Percentiles rank a stretch among this genome's conserved stretches.
phyloP scores from a whole-genome alignment of 2,113 vertebrate species.

The Engystomops pustulosus region DNA sequence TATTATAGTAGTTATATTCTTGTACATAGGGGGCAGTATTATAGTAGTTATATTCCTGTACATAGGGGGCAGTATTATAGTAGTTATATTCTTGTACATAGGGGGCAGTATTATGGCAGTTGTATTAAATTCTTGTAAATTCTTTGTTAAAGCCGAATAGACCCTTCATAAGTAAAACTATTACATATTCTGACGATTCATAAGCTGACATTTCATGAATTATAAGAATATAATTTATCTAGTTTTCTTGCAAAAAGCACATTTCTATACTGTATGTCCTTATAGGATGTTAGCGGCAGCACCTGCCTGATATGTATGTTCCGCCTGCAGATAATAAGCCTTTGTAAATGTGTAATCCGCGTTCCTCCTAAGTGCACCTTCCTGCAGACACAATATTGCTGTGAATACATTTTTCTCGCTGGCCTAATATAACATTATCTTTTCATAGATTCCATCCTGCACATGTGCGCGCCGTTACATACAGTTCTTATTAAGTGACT shows the following conservation, averaged over 20 bases:
- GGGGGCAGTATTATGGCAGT: too few species aligned
- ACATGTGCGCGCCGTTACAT: slow-evolving; percentile 22
- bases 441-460: slow-evolving; percentile 41
- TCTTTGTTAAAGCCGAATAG: too few species aligned
- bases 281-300: background rate
- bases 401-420: background rate
- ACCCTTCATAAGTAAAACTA: too few species aligned
- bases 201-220: too few species aligned
- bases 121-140: too few species aligned
- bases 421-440: slow-evolving; percentile 33
- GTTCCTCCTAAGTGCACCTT: background rate
- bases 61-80: too few species aligned
- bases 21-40: too few species aligned
- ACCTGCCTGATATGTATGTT: background rate
- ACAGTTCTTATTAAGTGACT: slow-evolving; percentile 46
- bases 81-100: too few species aligned
- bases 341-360: background rate
- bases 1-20: too few species aligned
- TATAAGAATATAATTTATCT: background rate
- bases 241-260: background rate
- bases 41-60: too few species aligned
- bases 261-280: background rate
- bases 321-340: background rate
- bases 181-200: too few species aligned
- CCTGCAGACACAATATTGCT: background rate